A percentile compares a stretch with the other conserved stretches of the same genome.
Evolutionary conservation across 2,797 vertebrate species (phyloP).

Genomic region (Sebastes flavidus): DNA sequence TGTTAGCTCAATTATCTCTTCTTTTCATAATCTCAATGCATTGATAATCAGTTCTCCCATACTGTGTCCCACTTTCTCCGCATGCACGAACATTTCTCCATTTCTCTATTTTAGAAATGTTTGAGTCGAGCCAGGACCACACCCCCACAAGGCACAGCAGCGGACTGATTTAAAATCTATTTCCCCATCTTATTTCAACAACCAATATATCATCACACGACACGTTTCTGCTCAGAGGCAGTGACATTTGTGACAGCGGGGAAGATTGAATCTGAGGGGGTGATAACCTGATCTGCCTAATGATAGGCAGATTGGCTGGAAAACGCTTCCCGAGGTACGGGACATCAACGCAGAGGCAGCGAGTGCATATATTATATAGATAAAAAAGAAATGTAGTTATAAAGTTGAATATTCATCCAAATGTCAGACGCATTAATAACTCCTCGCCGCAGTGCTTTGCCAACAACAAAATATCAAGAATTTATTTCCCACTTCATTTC

Average conservation of each 20-base stretch:
- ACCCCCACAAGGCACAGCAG: conserved; percentile 42
- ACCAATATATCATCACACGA: conserved; percentile 57
- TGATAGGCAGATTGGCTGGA: conserved; percentile 56
- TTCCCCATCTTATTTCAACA: conserved; percentile 68
- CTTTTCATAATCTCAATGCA: conserved; percentile 44
- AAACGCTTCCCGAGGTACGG: conserved; percentile 27
- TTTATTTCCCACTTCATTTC: conserved; percentile 23
- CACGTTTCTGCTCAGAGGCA: conserved; percentile 60
- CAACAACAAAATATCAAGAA: conserved; percentile 35
- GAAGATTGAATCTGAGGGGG: conserved; percentile 67
- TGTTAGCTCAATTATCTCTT: conserved; percentile 60
- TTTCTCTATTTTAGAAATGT: conserved; percentile 51
- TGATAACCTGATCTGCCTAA: conserved; percentile 70
- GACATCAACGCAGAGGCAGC: conserved; percentile 38
- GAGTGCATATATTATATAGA: conserved; percentile 28
- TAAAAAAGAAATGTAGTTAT: conserved; percentile 20
- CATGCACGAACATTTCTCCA: conserved; percentile 37
- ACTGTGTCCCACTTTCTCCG: conserved; percentile 67
- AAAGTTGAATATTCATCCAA: conserved; percentile 40
- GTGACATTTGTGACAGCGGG: conserved; percentile 67
- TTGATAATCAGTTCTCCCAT: conserved; percentile 60
- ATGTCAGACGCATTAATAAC: conserved; percentile 39
- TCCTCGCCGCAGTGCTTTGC: not conserved
- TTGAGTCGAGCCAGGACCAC: conserved; percentile 26
- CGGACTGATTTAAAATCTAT: conserved; percentile 63